Evolutionary conservation across 2,888 invertebrate species (phyloP).

Genomic region (Gasteruption jaculator): DNA sequence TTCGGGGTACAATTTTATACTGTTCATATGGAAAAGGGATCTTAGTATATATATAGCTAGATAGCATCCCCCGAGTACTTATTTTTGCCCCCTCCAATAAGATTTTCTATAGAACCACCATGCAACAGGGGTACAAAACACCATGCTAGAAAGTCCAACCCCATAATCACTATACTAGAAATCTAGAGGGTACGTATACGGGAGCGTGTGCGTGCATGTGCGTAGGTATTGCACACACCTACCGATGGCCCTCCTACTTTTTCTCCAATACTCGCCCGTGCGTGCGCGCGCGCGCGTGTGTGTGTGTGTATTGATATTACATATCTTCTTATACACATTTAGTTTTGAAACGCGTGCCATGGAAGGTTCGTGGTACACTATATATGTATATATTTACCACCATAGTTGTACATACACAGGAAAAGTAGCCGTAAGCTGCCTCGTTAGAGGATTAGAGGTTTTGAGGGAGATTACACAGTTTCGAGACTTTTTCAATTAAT

Average conservation of each 20-base stretch:
- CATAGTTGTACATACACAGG: too few relatives aligned
- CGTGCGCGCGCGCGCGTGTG: too few relatives aligned
- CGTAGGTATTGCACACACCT: constrained; percentile 21
- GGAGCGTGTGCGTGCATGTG: constrained; percentile 23
- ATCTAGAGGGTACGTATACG: constrained; percentile 25
- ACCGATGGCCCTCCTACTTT: constrained; percentile 15
- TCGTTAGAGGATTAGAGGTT: constrained; percentile 48
- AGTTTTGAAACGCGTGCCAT: constrained; percentile 45
- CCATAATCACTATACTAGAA: constrained; percentile 40
- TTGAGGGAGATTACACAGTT: constrained; percentile 44
- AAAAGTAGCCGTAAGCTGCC: constrained; percentile 33
- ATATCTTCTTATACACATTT: too few relatives aligned
- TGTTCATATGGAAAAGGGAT: constrained; percentile 42
- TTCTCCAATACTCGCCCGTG: constrained; percentile 16
- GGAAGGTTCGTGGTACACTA: too few relatives aligned
- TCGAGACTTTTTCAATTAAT: constrained; percentile 33
- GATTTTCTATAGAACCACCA: constrained; percentile 23
- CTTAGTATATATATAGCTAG: constrained; percentile 41
- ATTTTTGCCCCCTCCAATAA: constrained; percentile 37
- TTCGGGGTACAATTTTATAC: constrained; percentile 43
- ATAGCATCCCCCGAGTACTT: constrained; percentile 40
- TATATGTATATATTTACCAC: too few relatives aligned
- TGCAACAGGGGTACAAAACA: constrained; percentile 45
- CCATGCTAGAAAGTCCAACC: constrained; percentile 39
- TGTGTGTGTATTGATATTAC: too few relatives aligned